Evolutionary conservation across 2,797 vertebrate genomes (phyloP), one percentile per base, ranked within the genome.

Genomic region (Crocodylus rhombifer): DNA sequence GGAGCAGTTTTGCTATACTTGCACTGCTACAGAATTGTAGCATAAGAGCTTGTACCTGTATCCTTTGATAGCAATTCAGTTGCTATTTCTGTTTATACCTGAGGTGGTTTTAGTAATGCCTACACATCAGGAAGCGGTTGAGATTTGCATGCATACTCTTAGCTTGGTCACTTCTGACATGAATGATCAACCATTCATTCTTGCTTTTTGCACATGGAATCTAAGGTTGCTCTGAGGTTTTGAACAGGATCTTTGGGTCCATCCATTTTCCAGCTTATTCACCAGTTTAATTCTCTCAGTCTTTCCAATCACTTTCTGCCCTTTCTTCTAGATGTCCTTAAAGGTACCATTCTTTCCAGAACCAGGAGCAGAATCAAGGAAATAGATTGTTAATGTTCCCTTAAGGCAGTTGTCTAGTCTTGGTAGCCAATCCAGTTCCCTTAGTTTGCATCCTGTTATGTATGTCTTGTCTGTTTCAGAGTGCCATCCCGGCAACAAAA

Each of bases 381-480:
- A 57, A 76, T 1, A 62, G 80, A 2, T 76, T 69, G 78, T 57
- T 67, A 2, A 0, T 25, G 80, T 67, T 92, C 33, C 17, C 18
- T 82, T 0, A 0, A 92, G 64, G 75, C n/a, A 17, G 28, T 51
- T 57, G 23, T 4, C 51, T 63, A 67, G 11, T 80, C 92, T 87
- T 2, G 0, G 23, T 63, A 88, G 80, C 79, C 92, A 28, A 57
- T 71, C 30, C 78, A 92, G 92, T 92, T 96, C 93, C 96, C 88
- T 87, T 87, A 91, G 91, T 96, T 94, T 96, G 94, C 95, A 94
- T 95, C 92, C 94, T 91, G 0, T 97, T 93, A 90, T 95, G 23
- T 93, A 90, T 95, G 23, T 95, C 86, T 96, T 91, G 85, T 95
- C 89, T 96, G 86, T 97, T 98, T 96, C 97, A 98, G 98, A 97